A percentile compares a stretch with the other conserved stretches of the same genome.
Conservation (phyloP, 1,140 invertebrate genomes). For the Apis cerana region DNA sequence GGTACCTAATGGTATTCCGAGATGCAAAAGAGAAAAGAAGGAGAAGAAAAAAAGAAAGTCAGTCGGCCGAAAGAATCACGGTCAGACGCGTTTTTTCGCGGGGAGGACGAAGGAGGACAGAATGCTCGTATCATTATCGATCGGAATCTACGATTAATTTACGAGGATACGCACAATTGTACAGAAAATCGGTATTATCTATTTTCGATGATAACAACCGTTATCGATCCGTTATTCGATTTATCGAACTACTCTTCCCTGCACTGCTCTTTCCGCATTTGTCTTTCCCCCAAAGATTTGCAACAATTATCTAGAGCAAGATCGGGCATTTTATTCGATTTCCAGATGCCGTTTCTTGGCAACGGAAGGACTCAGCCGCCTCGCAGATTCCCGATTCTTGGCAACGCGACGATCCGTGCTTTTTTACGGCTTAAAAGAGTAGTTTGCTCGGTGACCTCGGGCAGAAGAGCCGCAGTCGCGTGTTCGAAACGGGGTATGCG, state of each 20-base stretch:
- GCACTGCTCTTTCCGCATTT: too few relatives aligned
- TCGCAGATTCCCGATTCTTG: background rate
- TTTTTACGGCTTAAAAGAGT: background rate
- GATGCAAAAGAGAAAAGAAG: background rate
- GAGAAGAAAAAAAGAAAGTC: background rate
- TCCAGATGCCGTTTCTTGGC: slow-evolving; percentile 19
- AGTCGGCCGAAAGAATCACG: background rate
- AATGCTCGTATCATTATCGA: background rate
- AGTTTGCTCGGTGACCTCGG: background rate
- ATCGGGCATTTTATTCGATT: background rate
- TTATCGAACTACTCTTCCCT: background rate
- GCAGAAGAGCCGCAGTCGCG: background rate
- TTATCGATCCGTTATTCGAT: background rate
- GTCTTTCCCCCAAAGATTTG: background rate
- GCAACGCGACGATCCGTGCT: background rate
- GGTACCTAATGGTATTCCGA: background rate
- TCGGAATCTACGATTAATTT: background rate
- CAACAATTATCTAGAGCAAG: background rate
- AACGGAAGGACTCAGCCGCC: background rate
- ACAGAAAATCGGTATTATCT: too few relatives aligned
- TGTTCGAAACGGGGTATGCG: too few relatives aligned
- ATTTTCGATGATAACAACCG: too few relatives aligned
- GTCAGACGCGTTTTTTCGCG: too few relatives aligned
- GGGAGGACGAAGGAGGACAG: too few relatives aligned
- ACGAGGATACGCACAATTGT: background rate